Evolutionary conservation across 2,113 vertebrate species (phyloP), one percentile per base, ranked within the genome.

Genomic region (Crypturellus undulatus): DNA sequence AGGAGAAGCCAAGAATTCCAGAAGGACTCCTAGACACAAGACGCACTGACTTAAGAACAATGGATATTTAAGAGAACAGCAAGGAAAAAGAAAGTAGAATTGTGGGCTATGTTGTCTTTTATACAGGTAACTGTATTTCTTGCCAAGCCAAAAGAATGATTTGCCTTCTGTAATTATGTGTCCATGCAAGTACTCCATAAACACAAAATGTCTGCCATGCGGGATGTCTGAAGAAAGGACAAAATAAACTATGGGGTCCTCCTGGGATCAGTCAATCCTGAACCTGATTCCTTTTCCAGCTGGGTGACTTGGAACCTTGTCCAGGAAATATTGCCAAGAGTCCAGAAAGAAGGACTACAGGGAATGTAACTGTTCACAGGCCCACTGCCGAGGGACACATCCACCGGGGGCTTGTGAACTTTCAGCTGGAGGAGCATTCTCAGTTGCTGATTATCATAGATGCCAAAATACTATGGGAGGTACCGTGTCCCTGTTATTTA

Each of bases 121-220:
- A 71, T 56, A 20, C 36, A 32, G 65, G 47, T 84, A 6, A 12
- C 40, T 81, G 25, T 79, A 71, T 70, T 94, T 92, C 76, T 91
- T 75, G 45, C 30, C 2, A 2, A 63, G 43, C 21, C 79, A 65
- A 65, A 92, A 47, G 14, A 67, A 24, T 78, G 49, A 90, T 91
- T 93, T 90, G 8, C 65, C 65, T 96, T 85, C 82, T 83, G 54
- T 77, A 73, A 70, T 87, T 85, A 36, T 34, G 69, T 54, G 25
- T 63, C 64, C 24, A 59, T 73, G 64, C 60, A 80, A 87, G 32
- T 30, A 77, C 51, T 83, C 54, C 45, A 67, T 54, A 62, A 95
- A 70, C 63, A 90, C n/a, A 79, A 83, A 94, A 80, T 65, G 88
- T 45, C 49, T 20, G 34, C 58, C 18, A 30, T 16, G 6, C 24